phyloP scores from a whole-genome alignment of 2,888 invertebrate genomes.

The Drosophila limbata region DNA sequence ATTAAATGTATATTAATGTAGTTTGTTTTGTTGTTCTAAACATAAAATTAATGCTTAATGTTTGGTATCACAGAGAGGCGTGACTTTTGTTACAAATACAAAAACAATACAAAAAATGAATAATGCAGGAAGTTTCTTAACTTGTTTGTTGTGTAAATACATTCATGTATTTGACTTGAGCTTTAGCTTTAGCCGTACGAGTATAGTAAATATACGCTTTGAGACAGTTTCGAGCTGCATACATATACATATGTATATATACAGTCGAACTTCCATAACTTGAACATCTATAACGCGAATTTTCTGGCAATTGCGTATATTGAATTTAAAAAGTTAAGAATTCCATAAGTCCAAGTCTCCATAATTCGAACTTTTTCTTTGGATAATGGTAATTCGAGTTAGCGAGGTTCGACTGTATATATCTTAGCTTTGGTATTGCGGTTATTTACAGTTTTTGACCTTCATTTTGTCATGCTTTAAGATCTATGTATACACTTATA shows the following conservation, averaged over 20 bases:
- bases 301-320: too few relatives aligned
- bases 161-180: slow-evolving; percentile 49
- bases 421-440: slow-evolving; percentile 37
- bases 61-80: slow-evolving; percentile 85
- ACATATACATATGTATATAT: slow-evolving; percentile 12
- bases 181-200: slow-evolving; percentile 38
- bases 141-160: slow-evolving; percentile 43
- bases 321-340: too few relatives aligned
- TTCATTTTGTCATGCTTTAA: slow-evolving; percentile 39
- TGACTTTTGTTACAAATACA: slow-evolving; percentile 80
- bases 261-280: too few relatives aligned
- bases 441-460: slow-evolving; percentile 44
- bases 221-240: slow-evolving; percentile 50
- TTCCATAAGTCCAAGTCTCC: too few relatives aligned
- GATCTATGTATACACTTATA: slow-evolving; percentile 6
- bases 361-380: too few relatives aligned
- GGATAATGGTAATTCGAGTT: too few relatives aligned
- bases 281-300: too few relatives aligned
- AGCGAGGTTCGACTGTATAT: slow-evolving; percentile 6
- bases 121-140: slow-evolving; percentile 52
- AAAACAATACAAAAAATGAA: slow-evolving; percentile 58
- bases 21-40: slow-evolving; percentile 71
- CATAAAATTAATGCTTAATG: slow-evolving; percentile 80
- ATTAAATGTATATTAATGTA: slow-evolving; percentile 59
- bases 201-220: slow-evolving; percentile 45